phyloP scores from a whole-genome alignment of 2,888 invertebrate species.

The Lobophora halterata region DNA sequence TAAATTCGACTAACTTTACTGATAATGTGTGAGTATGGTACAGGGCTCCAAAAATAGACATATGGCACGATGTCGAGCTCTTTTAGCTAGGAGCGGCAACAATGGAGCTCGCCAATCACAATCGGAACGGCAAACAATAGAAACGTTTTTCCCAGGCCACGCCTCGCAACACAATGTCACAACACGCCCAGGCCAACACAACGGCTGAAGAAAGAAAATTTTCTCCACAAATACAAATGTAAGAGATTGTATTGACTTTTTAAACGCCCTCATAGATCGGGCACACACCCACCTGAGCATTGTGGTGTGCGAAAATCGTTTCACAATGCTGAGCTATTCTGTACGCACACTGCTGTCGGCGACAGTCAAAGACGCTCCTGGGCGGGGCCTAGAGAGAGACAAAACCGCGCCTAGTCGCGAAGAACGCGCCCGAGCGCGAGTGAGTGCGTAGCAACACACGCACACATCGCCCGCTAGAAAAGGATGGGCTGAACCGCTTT shows the following conservation, averaged over 20 bases:
- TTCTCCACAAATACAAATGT: conserved; percentile 71
- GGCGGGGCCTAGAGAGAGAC: conserved; percentile 77
- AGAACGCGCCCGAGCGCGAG: conserved; percentile 54
- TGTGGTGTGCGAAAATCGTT: conserved; percentile 72
- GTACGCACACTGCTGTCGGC: conserved; percentile 62
- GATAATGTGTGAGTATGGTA: conserved; percentile 11
- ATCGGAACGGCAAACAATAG: conserved; percentile 65
- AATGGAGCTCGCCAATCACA: conserved; percentile 71
- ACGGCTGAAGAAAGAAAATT: conserved; percentile 72
- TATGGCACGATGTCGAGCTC: conserved; percentile 32
- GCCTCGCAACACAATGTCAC: conserved; percentile 65
- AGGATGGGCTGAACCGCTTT: conserved; percentile 74
- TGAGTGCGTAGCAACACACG: conserved; percentile 52
- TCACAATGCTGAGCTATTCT: conserved; percentile 70
- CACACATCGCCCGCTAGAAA: conserved; percentile 73
- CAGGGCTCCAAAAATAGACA: conserved; percentile 22
- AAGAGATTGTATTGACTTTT: conserved; percentile 79
- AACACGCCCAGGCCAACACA: conserved; percentile 69
- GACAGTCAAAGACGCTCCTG: conserved; percentile 58
- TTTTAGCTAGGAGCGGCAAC: conserved; percentile 40
- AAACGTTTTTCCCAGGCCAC: conserved; percentile 67
- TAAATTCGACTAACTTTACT: conserved; percentile 9
- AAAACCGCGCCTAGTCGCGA: conserved; percentile 56
- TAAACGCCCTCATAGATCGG: conserved; percentile 76
- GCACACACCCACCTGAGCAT: conserved; percentile 73